phyloP scores from a whole-genome alignment of 2,888 invertebrate species.

The Spodoptera picta region DNA sequence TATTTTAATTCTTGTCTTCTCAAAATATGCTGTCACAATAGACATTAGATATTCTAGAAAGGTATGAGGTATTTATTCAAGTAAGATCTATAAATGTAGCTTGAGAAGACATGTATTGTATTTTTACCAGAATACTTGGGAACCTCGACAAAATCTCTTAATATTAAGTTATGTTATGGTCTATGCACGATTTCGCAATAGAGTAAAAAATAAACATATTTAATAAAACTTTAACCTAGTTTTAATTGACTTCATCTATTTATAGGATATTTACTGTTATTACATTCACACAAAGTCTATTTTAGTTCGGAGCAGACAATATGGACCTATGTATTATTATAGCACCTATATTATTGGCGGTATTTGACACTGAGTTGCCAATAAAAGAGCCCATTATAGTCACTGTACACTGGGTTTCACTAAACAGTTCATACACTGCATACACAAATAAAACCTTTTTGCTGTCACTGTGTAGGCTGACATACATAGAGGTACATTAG shows the following conservation, averaged over 20 bases:
- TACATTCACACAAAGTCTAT: not conserved
- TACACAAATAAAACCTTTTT: conserved; percentile 34
- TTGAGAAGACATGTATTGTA: too few species aligned
- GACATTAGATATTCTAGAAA: too few species aligned
- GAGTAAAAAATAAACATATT: not conserved
- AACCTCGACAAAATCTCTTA: too few species aligned
- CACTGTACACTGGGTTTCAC: conserved; percentile 39
- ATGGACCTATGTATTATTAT: not conserved
- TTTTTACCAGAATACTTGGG: too few species aligned
- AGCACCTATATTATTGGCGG: not conserved
- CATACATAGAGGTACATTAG: conserved; percentile 9
- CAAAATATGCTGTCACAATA: too few species aligned
- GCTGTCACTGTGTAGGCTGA: conserved; percentile 41
- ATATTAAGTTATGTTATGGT: not conserved
- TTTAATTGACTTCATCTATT: conserved; percentile 7
- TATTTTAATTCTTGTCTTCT: too few species aligned
- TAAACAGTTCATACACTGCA: conserved; percentile 46
- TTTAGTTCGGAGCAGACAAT: not conserved
- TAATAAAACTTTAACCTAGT: not conserved
- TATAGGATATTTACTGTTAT: conserved; percentile 1
- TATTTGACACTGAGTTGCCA: conserved; percentile 36
- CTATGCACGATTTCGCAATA: not conserved
- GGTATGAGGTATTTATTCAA: too few species aligned
- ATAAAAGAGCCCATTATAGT: conserved; percentile 22
- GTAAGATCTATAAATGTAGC: too few species aligned